Evolutionary conservation across 2,113 vertebrate genomes (phyloP).

Genomic region (Neotragus pygmaeus): DNA sequence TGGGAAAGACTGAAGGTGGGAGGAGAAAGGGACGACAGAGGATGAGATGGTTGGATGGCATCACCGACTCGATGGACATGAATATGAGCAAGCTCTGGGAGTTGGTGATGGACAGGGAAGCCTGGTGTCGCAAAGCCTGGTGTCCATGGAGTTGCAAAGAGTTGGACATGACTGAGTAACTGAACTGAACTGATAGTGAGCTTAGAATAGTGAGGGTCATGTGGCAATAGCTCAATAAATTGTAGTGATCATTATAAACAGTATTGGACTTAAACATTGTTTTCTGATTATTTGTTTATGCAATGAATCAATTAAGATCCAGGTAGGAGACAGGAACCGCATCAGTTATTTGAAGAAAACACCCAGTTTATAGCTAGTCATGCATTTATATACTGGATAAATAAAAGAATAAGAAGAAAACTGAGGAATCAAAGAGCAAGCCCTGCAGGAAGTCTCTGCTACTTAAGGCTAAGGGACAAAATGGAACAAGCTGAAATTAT

Average conservation of each 20-base stretch:
- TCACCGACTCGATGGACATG: not conserved
- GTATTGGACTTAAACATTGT: not conserved
- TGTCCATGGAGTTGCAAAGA: not conserved
- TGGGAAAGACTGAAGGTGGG: not conserved
- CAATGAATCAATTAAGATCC: not conserved
- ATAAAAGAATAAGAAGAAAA: not conserved
- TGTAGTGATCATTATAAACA: not conserved
- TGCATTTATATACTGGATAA: not conserved
- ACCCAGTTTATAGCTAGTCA: not conserved
- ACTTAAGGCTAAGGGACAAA: not conserved
- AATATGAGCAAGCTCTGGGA: not conserved
- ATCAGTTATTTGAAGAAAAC: not conserved
- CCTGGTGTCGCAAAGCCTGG: not conserved
- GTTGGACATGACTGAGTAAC: not conserved
- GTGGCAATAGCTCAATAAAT: not conserved
- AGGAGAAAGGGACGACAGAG: not conserved
- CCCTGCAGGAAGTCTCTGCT: not conserved
- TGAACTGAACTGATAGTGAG: not conserved
- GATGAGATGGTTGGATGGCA: not conserved
- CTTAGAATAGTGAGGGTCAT: not conserved
- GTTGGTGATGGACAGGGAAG: not conserved
- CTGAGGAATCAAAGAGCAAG: not conserved
- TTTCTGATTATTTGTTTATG: not conserved
- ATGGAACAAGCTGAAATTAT: not conserved
- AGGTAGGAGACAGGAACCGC: not conserved